Conservation (phyloP, 2,797 vertebrate genomes). For the Tolypeutes matacus region DNA sequence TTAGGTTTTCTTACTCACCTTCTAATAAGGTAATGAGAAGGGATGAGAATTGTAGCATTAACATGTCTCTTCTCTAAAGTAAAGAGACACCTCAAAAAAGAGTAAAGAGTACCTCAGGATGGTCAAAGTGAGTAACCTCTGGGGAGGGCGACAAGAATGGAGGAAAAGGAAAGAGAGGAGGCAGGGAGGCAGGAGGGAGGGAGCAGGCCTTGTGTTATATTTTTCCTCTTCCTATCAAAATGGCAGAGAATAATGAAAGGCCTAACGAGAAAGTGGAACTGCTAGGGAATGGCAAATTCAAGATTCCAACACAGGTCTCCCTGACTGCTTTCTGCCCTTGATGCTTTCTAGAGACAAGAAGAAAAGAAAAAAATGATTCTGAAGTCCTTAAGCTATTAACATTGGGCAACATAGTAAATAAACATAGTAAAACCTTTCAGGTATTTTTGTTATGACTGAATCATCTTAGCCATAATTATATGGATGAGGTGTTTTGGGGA, state of each 20-base stretch:
- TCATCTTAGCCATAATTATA: neutral
- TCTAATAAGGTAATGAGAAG: neutral
- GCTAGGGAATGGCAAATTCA: neutral
- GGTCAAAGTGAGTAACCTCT: neutral
- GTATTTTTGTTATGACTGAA: neutral
- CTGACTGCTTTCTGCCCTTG: neutral
- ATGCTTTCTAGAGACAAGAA: neutral
- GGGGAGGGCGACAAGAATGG: fast-evolving
- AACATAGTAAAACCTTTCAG: neutral
- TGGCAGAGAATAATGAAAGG: neutral
- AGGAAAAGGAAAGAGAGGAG: neutral
- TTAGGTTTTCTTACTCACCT: neutral
- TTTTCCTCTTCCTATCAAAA: neutral
- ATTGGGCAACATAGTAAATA: neutral
- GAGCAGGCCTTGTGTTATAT: neutral
- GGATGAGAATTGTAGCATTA: neutral
- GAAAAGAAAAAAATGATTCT: neutral
- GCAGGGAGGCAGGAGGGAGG: fast-evolving
- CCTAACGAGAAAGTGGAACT: neutral
- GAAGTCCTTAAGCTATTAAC: neutral
- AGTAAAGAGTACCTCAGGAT: neutral
- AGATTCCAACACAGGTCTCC: neutral
- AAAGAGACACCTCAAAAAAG: too few relatives aligned
- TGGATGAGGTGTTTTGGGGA: neutral
- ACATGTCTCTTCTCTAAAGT: neutral